Base-by-base conservation (phyloP, 2,888 invertebrate species). In the Cabera pusaria region DNA sequence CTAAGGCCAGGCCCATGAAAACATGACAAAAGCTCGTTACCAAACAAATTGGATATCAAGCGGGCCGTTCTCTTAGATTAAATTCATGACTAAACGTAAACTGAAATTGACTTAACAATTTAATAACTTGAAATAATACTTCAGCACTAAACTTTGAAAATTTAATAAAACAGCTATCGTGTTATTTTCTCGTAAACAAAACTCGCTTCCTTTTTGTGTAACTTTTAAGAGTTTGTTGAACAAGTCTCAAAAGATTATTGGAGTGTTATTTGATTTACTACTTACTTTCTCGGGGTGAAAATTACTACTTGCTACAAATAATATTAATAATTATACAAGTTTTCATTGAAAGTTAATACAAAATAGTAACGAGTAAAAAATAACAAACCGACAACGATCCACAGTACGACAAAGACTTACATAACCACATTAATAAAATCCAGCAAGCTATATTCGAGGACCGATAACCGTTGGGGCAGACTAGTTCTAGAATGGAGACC, bases 111-210 rank as follows among this genome's bases (percentile, higher is more conserved):
- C 29, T 41, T 14, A 31, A 22, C 31, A 35, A 48, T 39, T 36
- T 34, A 41, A 45, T 34, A 41, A 44, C 44, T 44, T 33, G 37
- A 25, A 40, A 29, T 25, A 32, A 33, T 25, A 35, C 34, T 29
- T 29, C 27, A 22, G 14, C 25, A 24, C 19, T 22, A 21, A 41
- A 48, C 36, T 51, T 51, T 22, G 22, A 24, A 27, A 36, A 38
- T 44, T 32, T 26, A 41, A 49, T 52, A 44, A 37, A 44, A 44
- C 36, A 34, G 35, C 29, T 35, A 34, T 24, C 6, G 24, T 18
- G 20, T 17, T 36, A 42, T 25, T 31, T 22, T 1, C n/a, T 24
- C 14, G 31, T 26, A 22, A 35, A 22, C 19, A 9, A 25, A 35
- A 31, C 22, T 26, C 31, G 10, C 11, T 31, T 18, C 21, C 21